phyloP scores from a whole-genome alignment of 2,888 invertebrate genomes.

The Amorpha juglandis region DNA sequence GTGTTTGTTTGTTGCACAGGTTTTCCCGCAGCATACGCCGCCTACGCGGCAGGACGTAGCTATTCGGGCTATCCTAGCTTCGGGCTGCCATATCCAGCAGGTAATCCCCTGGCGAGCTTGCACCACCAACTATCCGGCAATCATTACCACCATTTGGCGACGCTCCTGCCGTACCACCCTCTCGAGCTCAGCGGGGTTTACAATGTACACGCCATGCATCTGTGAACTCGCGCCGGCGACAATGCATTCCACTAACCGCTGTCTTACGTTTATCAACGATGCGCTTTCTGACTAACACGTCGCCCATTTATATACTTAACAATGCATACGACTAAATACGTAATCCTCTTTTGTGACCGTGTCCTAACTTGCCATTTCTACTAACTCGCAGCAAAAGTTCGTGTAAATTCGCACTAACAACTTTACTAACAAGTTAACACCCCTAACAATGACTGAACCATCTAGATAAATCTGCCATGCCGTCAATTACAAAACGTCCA shows the following conservation, averaged over 20 bases:
- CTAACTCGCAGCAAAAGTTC: conserved; percentile 77
- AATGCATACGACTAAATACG: conserved; percentile 68
- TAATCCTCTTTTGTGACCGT: conserved; percentile 72
- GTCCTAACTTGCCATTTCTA: conserved; percentile 71
- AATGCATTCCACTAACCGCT: conserved; percentile 81
- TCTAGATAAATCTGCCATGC: conserved; percentile 78
- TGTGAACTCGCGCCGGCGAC: conserved; percentile 86
- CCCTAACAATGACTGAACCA: conserved; percentile 82
- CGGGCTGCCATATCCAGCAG: conserved; percentile 98
- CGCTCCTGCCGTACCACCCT: conserved; percentile 87
- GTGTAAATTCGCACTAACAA: conserved; percentile 78
- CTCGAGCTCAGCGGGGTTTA: conserved; percentile 87
- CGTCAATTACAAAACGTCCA: conserved; percentile 80
- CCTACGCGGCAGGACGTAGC: conserved; percentile 97
- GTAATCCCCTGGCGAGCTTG: conserved; percentile 94
- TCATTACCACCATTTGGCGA: conserved; percentile 86
- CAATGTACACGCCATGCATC: conserved; percentile 91
- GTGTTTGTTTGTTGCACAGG: conserved; percentile 86
- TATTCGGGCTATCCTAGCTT: conserved; percentile 99
- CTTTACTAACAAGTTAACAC: conserved; percentile 81
- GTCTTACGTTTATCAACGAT: conserved; percentile 57
- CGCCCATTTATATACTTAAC: conserved; percentile 64
- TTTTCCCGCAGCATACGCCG: conserved; percentile 98
- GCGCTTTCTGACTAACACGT: conserved; percentile 63
- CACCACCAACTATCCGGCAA: conserved; percentile 88